phyloP scores from a whole-genome alignment of 1,140 invertebrate species.

The Pseudomyrmex pallidus region DNA sequence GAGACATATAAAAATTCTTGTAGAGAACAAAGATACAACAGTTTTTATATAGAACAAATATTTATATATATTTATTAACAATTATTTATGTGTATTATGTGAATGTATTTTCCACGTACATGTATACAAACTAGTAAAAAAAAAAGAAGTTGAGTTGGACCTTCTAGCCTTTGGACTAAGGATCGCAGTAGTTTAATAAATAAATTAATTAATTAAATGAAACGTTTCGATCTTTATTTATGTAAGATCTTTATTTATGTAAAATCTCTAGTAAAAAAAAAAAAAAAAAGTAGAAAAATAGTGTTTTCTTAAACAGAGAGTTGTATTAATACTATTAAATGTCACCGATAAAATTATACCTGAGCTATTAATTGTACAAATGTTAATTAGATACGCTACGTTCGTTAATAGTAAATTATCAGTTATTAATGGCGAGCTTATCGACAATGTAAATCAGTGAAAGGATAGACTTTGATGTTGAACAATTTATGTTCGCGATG shows the following conservation, averaged over 20 bases:
- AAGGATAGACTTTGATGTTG: slow-evolving; percentile 51
- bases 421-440: slow-evolving; percentile 40
- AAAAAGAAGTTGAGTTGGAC: too few species aligned
- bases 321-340: not conserved
- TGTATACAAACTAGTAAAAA: too few species aligned
- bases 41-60: not conserved
- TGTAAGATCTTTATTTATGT: too few species aligned
- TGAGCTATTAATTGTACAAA: slow-evolving; percentile 28
- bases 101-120: too few species aligned
- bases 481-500: slow-evolving; percentile 41
- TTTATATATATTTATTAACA: too few species aligned
- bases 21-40: not conserved
- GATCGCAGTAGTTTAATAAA: too few species aligned
- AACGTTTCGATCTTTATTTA: too few species aligned
- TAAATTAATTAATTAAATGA: too few species aligned
- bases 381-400: slow-evolving; percentile 46
- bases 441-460: slow-evolving; percentile 28
- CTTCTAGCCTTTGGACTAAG: too few species aligned
- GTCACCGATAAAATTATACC: slow-evolving; percentile 14
- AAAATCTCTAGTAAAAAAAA: too few species aligned
- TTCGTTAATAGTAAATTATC: slow-evolving; percentile 46
- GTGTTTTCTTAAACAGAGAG: not conserved
- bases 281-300: too few species aligned
- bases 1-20: not conserved
- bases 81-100: not conserved